These are phyloP conservation scores for Caprella mutica DNA, from an alignment of 2,888 invertebrate species.

Conservation along the genomic window DNA sequence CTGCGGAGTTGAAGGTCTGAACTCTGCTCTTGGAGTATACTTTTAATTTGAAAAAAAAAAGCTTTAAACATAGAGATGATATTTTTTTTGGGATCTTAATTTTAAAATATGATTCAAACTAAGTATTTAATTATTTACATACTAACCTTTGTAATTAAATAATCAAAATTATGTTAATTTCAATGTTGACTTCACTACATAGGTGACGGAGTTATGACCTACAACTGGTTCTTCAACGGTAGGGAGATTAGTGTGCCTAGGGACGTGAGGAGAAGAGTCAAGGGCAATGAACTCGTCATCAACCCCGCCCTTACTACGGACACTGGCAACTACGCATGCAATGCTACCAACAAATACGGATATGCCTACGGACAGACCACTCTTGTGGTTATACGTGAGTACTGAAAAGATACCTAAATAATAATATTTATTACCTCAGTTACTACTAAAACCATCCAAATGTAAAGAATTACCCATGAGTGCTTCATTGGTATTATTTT, in stretches of 20 bases:
- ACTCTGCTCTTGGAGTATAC: not conserved
- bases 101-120: too few species aligned
- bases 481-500: too few species aligned
- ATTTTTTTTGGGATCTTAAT: too few species aligned
- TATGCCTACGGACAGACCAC: slow-evolving; percentile 96
- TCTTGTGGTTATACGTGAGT: slow-evolving; percentile 76
- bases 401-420: too few species aligned
- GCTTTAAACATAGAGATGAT: too few species aligned
- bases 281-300: slow-evolving; percentile 60
- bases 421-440: too few species aligned
- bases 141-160: too few species aligned
- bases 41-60: too few species aligned
- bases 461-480: too few species aligned
- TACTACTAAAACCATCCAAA: too few species aligned
- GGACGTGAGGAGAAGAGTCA: slow-evolving; percentile 37
- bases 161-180: too few species aligned
- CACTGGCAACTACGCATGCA: slow-evolving; percentile 96
- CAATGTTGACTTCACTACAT: not conserved
- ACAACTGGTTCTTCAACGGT: slow-evolving; percentile 94
- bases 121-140: too few species aligned
- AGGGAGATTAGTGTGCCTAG: slow-evolving; percentile 54
- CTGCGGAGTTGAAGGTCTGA: slow-evolving; percentile 70
- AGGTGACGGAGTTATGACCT: slow-evolving; percentile 68
- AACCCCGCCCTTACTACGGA: slow-evolving; percentile 67
- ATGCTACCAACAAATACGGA: slow-evolving; percentile 94